Evolutionary conservation across 2,888 invertebrate genomes (phyloP), one percentile per base, ranked within the genome.

Genomic region (Heterodera filipjevi): DNA sequence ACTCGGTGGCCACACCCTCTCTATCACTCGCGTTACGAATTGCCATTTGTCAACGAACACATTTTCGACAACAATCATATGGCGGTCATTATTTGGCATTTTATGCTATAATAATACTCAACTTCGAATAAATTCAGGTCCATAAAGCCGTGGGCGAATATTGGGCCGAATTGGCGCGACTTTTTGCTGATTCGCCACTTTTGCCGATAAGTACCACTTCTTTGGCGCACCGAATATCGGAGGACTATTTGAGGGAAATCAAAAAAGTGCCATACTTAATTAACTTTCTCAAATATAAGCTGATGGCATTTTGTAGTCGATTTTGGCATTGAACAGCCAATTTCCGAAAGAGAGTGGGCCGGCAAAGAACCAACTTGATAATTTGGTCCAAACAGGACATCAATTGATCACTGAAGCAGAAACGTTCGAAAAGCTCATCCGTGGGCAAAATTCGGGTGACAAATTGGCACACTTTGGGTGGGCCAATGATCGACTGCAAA

Each of bases 121-220:
- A n/a, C n/a, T 39, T 39, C 39, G 6, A 10, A 0, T 0, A 83
- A 73, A 82, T 87, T 33, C 74, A 85, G 83, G 81, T 90, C 72
- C 90, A 90, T 79, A 80, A 82, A 74, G 88, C 90, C 6, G 83
- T 90, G 44, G 89, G 88, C 6, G 88, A 90, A 77, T 86, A 89
- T 44, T 89, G 90, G 90, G 89, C 88, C 2, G 90, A 90, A 77
- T 79, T 90, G 70, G 89, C 90, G 0, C 84, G 89, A 1, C 83
- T 85, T 79, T 85, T 91, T 49, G 86, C 90, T 3, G 90, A 90
- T 83, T 88, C 89, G 49, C 84, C 86, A 64, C 86, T 90, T 77
- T 81, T 91, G 19, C 91, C 91, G 5, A 87, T 91, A 66, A 90
- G 91, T 81, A 82, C 86, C 12, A 85, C 89, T 27, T 85, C 88